These are phyloP conservation scores for Archilochus colubris DNA, from an alignment of 2,113 vertebrate species.

Conservation along the genomic window DNA sequence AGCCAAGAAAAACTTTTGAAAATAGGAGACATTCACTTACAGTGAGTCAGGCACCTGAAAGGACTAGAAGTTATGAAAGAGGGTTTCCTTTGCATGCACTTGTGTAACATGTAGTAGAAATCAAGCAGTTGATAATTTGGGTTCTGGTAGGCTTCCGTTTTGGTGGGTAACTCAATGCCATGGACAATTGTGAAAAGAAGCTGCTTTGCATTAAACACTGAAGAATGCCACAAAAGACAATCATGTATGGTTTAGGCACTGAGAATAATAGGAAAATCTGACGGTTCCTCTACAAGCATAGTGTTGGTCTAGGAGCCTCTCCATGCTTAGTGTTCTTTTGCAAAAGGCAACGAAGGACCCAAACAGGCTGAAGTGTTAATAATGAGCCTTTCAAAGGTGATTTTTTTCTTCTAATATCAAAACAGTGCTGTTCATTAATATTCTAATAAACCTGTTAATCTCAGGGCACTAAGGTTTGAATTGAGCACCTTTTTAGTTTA, in stretches of 20 bases:
- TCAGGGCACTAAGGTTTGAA: background rate
- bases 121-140: constrained; percentile 21
- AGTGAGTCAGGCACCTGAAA: background rate
- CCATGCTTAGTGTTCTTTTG: background rate
- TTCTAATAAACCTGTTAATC: background rate
- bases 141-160: constrained; percentile 37
- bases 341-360: background rate
- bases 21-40: background rate
- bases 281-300: background rate
- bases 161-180: constrained; percentile 21
- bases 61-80: background rate
- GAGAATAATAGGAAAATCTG: background rate
- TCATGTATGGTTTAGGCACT: background rate
- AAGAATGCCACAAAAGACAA: constrained; percentile 32
- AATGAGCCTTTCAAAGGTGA: background rate
- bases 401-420: background rate
- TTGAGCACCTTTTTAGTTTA: constrained; percentile 26
- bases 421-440: background rate
- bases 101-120: background rate
- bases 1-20: background rate
- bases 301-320: background rate
- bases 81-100: background rate
- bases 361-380: background rate
- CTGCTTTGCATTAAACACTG: constrained; percentile 30
- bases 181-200: constrained; percentile 5